Percentiles rank a stretch among this genome's conserved stretches.
Conservation (phyloP, 2,888 invertebrate species). For the Criorhina ranunculi region DNA sequence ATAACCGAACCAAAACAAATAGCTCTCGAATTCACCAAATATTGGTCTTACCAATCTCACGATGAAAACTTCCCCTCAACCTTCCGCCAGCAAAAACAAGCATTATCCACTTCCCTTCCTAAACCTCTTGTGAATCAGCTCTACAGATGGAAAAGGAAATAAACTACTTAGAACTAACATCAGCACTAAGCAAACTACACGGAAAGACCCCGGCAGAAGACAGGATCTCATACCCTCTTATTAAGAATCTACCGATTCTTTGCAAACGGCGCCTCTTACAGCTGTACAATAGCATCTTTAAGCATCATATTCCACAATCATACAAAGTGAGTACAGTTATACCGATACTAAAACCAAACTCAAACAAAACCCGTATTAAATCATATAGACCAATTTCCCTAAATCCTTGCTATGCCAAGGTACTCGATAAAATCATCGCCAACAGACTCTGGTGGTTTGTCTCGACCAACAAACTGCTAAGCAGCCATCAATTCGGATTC, state of each 20-base stretch:
- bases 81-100: neutral
- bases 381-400: slow-evolving; percentile 12
- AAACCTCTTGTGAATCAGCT: neutral
- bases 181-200: neutral
- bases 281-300: too few species aligned
- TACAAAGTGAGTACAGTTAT: too few species aligned
- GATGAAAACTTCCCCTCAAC: neutral
- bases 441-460: slow-evolving; percentile 24
- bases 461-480: neutral
- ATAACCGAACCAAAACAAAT: neutral
- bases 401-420: slow-evolving; percentile 2
- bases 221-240: too few species aligned
- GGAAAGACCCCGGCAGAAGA: neutral
- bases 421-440: slow-evolving; percentile 17
- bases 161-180: neutral
- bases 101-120: neutral
- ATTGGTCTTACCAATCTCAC: neutral
- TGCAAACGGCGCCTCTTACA: too few species aligned
- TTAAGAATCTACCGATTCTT: too few species aligned
- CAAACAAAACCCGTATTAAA: too few species aligned
- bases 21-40: neutral
- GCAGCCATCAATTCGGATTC: neutral
- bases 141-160: neutral
- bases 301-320: too few species aligned
- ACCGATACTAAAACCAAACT: too few species aligned